phyloP scores from a whole-genome alignment of 2,113 vertebrate species.

The Dunckerocampus dactyliophorus region DNA sequence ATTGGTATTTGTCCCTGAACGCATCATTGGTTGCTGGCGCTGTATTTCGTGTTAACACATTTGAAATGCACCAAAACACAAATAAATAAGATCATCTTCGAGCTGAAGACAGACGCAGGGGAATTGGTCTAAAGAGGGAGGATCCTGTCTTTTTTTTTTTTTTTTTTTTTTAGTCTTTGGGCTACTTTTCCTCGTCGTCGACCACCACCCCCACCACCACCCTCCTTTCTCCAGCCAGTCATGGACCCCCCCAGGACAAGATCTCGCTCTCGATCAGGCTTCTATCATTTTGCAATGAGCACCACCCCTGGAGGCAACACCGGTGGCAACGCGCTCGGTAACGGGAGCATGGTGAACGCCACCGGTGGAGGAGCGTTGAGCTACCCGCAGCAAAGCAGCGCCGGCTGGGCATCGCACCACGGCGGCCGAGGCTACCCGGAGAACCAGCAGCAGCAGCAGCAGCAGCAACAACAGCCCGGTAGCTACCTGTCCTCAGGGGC shows the following conservation, averaged over 20 bases:
- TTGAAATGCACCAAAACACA: conserved; percentile 46
- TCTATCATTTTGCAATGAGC: conserved; percentile 71
- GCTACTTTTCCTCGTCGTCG: conserved; percentile 23
- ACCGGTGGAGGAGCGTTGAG: conserved; percentile 56
- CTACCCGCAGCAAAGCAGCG: conserved; percentile 67
- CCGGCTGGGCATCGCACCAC: conserved; percentile 65
- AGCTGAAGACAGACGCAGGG: conserved; percentile 10
- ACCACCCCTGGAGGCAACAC: conserved; percentile 54
- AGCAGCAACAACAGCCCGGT: conserved; percentile 38
- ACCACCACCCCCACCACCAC: conserved; percentile 44
- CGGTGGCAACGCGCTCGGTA: conserved; percentile 59
- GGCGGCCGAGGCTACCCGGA: conserved; percentile 69
- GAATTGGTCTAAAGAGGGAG: conserved; percentile 38
- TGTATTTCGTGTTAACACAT: conserved; percentile 5
- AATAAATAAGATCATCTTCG: conserved; percentile 6
- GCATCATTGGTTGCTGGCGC: conserved; percentile 28
- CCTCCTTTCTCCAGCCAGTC: conserved; percentile 41
- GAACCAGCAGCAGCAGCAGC: conserved; percentile 67
- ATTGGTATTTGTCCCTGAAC: conserved; percentile 17
- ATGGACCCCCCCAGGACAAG: conserved; percentile 79
- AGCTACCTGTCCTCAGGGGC: conserved; percentile 67
- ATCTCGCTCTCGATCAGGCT: conserved; percentile 77
- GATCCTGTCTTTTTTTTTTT: conserved; percentile 12
- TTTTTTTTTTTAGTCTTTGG: conserved; percentile 5
- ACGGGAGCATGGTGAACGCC: conserved; percentile 57